Percentiles rank a stretch among this genome's conserved stretches.
phyloP scores from a whole-genome alignment of 2,888 invertebrate genomes.

The Cataglyphis altisquamis region DNA sequence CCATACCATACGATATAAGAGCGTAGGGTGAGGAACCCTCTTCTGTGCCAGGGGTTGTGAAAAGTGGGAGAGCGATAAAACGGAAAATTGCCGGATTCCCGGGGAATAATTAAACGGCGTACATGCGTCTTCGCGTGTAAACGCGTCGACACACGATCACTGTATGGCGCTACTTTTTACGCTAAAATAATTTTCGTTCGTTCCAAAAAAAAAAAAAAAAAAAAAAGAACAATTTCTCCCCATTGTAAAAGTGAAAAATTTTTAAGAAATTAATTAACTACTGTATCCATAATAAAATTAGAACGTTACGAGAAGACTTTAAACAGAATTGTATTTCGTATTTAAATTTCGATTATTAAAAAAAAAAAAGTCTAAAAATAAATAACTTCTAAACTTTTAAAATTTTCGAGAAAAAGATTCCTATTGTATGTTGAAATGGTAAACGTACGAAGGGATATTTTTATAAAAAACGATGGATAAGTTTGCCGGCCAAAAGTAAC shows the following conservation, averaged over 20 bases:
- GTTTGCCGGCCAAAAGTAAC: not conserved
- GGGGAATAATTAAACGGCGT: constrained; percentile 79
- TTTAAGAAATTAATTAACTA: not conserved
- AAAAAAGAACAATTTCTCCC: not conserved
- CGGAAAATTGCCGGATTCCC: constrained; percentile 81
- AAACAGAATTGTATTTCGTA: not conserved
- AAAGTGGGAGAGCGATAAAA: constrained; percentile 76
- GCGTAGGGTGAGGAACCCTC: constrained; percentile 31
- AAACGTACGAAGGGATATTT: not conserved
- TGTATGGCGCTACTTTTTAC: not conserved
- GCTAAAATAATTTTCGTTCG: not conserved
- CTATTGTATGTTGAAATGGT: not conserved
- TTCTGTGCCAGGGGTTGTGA: constrained; percentile 30
- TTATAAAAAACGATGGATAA: not conserved
- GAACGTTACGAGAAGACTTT: not conserved
- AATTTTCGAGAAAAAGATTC: not conserved
- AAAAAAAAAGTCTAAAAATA: not conserved
- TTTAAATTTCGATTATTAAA: not conserved
- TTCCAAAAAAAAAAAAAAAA: not conserved
- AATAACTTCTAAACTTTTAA: not conserved
- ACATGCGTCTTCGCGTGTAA: constrained; percentile 49
- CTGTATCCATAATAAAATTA: not conserved
- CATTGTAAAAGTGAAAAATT: not conserved
- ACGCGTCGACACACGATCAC: constrained; percentile 9
- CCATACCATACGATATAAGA: constrained; percentile 25